phyloP scores from a whole-genome alignment of 2,888 invertebrate species.

The Notocelia uddmanniana region DNA sequence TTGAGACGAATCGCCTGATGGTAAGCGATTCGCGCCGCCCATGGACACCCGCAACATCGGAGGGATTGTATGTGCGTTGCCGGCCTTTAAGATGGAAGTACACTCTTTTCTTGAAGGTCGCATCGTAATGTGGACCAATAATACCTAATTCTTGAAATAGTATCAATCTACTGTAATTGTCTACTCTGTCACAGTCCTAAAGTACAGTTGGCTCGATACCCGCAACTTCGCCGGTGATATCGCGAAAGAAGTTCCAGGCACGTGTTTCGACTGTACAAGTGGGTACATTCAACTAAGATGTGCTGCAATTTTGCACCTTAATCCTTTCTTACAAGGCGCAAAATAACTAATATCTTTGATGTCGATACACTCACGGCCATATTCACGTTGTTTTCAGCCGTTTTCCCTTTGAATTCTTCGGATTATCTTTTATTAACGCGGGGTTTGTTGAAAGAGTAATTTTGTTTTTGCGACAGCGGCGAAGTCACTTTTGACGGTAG shows the following conservation, averaged over 20 bases:
- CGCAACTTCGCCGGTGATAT: constrained; percentile 71
- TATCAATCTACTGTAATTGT: constrained; percentile 13
- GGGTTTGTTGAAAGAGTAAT: constrained; percentile 34
- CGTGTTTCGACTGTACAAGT: constrained; percentile 68
- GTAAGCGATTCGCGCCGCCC: too few species aligned
- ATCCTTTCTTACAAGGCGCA: too few species aligned
- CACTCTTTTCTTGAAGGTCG: too few species aligned
- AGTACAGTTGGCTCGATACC: constrained; percentile 58
- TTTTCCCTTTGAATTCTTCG: constrained; percentile 32
- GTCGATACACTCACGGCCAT: constrained; percentile 45
- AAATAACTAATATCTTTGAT: too few species aligned
- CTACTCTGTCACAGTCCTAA: constrained; percentile 36
- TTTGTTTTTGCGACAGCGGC: constrained; percentile 18
- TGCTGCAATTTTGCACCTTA: too few species aligned
- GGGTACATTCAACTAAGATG: too few species aligned
- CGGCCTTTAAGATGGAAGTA: too few species aligned
- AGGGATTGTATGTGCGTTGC: too few species aligned
- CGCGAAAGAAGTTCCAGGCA: constrained; percentile 73
- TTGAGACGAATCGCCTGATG: too few species aligned
- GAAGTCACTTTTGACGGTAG: constrained; percentile 1
- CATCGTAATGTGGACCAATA: too few species aligned
- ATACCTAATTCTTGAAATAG: background rate
- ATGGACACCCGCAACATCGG: too few species aligned
- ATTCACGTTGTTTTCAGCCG: constrained; percentile 40
- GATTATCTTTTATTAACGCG: constrained; percentile 42